A percentile compares a stretch with the other conserved stretches of the same genome.
phyloP scores from a whole-genome alignment of 2,113 vertebrate species.

The Perca schrenkii region DNA sequence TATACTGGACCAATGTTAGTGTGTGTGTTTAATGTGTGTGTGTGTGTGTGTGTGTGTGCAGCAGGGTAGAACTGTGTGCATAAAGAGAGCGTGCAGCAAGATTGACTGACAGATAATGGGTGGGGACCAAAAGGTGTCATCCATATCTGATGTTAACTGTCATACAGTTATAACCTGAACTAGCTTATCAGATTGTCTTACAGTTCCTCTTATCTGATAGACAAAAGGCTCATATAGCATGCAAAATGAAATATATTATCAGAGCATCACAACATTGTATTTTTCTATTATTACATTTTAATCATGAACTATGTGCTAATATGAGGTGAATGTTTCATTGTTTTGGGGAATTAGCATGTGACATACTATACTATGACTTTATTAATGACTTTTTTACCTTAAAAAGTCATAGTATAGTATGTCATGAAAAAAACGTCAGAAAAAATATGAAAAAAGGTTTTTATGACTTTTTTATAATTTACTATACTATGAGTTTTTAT shows the following conservation, averaged over 20 bases:
- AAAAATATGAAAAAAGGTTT: too few species aligned
- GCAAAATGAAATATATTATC: neutral
- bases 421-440: too few species aligned
- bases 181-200: slow-evolving; percentile 1
- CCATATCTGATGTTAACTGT: slow-evolving; percentile 30
- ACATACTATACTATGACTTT: too few species aligned
- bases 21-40: neutral
- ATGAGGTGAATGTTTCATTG: too few species aligned
- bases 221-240: neutral
- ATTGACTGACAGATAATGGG: slow-evolving; percentile 50
- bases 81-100: slow-evolving; percentile 51
- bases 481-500: too few species aligned
- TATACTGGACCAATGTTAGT: neutral
- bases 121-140: slow-evolving; percentile 43
- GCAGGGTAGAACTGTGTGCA: slow-evolving; percentile 11
- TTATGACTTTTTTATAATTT: too few species aligned
- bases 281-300: neutral
- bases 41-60: slow-evolving; percentile 28
- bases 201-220: neutral
- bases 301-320: neutral
- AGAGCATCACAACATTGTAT: neutral
- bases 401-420: too few species aligned
- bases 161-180: neutral
- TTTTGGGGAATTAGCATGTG: too few species aligned
- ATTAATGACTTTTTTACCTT: too few species aligned